Percentiles rank a stretch among this genome's conserved stretches.
phyloP scores from a whole-genome alignment of 1,140 invertebrate genomes.

The Atta texana region DNA sequence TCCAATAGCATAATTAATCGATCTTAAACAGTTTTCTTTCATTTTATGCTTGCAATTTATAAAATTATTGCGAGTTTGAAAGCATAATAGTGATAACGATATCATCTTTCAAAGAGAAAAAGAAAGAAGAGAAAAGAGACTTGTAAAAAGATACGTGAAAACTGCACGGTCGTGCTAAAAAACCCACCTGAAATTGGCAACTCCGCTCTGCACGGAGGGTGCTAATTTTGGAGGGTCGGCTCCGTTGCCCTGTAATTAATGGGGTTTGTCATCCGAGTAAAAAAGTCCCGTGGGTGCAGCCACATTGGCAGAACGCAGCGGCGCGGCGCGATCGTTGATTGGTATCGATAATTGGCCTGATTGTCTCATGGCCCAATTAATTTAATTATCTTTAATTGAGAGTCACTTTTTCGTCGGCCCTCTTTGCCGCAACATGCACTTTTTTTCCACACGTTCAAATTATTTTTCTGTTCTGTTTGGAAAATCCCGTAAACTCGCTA shows the following conservation, averaged over 20 bases:
- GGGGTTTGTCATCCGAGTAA: constrained; percentile 83
- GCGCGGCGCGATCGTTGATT: constrained; percentile 80
- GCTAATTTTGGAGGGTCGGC: constrained; percentile 80
- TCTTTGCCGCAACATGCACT: constrained; percentile 25
- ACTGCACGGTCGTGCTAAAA: constrained; percentile 8
- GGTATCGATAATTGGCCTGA: constrained; percentile 84
- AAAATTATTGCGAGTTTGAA: constrained; percentile 19
- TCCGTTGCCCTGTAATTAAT: constrained; percentile 82
- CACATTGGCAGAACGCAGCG: constrained; percentile 49
- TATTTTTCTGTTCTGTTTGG: neutral
- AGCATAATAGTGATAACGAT: neutral
- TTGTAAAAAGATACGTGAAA: constrained; percentile 57
- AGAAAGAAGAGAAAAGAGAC: neutral
- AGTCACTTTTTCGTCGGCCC: constrained; percentile 18
- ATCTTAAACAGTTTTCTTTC: neutral
- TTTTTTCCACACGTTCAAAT: constrained; percentile 5
- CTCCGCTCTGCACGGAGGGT: constrained; percentile 67
- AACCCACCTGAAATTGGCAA: constrained; percentile 78
- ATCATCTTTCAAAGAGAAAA: neutral
- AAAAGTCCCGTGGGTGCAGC: constrained; percentile 79
- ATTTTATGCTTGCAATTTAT: neutral
- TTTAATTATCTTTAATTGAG: constrained; percentile 84
- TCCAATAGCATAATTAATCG: neutral
- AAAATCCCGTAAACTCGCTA: constrained; percentile 45
- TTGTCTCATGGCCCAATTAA: constrained; percentile 84